A percentile compares a stretch with the other conserved stretches of the same genome.
Evolutionary conservation across 2,888 invertebrate genomes (phyloP).

Genomic region (Orthosia incerta): DNA sequence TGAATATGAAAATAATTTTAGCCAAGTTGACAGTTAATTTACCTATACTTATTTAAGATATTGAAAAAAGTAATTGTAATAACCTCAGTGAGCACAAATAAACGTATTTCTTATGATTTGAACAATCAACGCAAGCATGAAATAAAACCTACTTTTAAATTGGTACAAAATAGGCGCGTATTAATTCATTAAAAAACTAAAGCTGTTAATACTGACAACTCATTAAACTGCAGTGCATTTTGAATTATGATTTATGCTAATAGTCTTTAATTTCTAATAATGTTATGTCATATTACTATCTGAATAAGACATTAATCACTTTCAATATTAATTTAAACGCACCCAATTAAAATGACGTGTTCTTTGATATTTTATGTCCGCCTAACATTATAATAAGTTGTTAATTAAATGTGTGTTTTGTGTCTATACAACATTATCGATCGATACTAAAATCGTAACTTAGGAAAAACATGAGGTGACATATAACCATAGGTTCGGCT

Average conservation of each 20-base stretch:
- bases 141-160: not conserved
- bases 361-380: slow-evolving; percentile 56
- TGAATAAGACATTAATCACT: slow-evolving; percentile 64
- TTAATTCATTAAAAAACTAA: not conserved
- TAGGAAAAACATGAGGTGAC: not conserved
- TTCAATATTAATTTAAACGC: slow-evolving; percentile 51
- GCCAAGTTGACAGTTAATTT: too few relatives aligned
- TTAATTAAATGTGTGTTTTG: slow-evolving; percentile 40
- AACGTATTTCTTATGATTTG: too few relatives aligned
- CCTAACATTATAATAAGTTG: slow-evolving; percentile 40
- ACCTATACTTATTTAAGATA: too few relatives aligned
- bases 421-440: too few relatives aligned
- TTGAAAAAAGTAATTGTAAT: too few relatives aligned
- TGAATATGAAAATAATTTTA: too few relatives aligned
- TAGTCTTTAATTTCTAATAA: slow-evolving; percentile 55
- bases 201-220: slow-evolving; percentile 38
- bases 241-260: slow-evolving; percentile 53
- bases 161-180: not conserved
- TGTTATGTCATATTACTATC: slow-evolving; percentile 62
- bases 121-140: too few relatives aligned
- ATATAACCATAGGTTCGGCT: not conserved
- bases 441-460: too few relatives aligned
- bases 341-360: slow-evolving; percentile 60
- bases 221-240: slow-evolving; percentile 41
- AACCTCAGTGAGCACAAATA: too few relatives aligned